A percentile compares a stretch with the other conserved stretches of the same genome.
Conservation (phyloP, 2,888 invertebrate genomes). For the Drymonia ruficornis region DNA sequence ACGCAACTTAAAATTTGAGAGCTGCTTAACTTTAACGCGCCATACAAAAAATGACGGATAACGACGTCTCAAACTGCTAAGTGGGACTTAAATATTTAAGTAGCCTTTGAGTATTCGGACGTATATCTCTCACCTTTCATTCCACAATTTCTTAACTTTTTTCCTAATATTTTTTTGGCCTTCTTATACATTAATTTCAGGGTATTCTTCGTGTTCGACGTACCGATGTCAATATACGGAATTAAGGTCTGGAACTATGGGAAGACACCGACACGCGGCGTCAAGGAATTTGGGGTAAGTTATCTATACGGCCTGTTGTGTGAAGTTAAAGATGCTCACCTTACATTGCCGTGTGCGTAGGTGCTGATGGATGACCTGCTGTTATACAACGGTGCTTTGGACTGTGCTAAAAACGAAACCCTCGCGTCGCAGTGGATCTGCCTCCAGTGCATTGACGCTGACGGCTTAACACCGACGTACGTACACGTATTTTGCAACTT, state of each 20-base stretch:
- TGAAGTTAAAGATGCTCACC: no score
- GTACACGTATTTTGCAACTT: constrained; percentile 9
- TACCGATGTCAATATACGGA: constrained; percentile 89
- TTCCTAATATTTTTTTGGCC: no score
- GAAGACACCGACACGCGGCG: constrained; percentile 90
- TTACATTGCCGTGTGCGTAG: constrained; percentile 66
- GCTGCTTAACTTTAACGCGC: no score
- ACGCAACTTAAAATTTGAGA: no score
- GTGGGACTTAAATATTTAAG: no score
- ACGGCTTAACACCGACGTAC: constrained; percentile 66
- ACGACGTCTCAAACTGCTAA: no score
- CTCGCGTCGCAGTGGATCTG: constrained; percentile 71
- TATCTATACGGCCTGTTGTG: no score
- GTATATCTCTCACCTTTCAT: no score
- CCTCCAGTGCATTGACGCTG: constrained; percentile 64
- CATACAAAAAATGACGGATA: no score
- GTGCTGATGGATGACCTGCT: constrained; percentile 92
- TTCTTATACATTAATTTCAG: no score
- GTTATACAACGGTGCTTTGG: constrained; percentile 90
- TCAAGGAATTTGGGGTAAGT: constrained; percentile 92
- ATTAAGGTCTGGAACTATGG: constrained; percentile 94
- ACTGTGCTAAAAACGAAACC: constrained; percentile 64
- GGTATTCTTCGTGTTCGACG: constrained; percentile 92
- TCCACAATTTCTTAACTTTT: no score
- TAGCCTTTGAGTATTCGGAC: no score